Evolutionary conservation across 2,888 invertebrate genomes (phyloP), one percentile per base, ranked within the genome.

Genomic region (Serripes groenlandicus): DNA sequence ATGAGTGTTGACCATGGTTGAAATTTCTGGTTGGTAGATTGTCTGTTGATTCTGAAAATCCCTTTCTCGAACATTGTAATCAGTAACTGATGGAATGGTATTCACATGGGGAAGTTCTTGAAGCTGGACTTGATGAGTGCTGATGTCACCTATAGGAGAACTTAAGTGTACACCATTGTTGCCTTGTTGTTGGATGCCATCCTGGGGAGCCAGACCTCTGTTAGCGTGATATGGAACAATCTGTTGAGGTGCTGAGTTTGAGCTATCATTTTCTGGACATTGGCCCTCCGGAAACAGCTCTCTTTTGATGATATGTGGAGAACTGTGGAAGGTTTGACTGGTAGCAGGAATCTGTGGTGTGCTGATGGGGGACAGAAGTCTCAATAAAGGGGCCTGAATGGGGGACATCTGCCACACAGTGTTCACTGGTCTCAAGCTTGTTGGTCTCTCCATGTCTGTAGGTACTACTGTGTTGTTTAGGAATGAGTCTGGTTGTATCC

Each of bases 251-350:
- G 23, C 23, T 56, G 11, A 21, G 11, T 56, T 3, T 26, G 23
- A 9, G 2, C 3, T 26, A 56, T 42, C 37, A n/a, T 26, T 42
- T 5, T 42, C 28, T 7, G 66, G 66, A 42, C 66, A 66, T 11
- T 60, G 60, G 49, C 42, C 54, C 5, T 77, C 75, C 34, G 78
- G 78, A 32, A 82, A 82, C 11, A 82, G 72, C 37, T 75, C 78
- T 68, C 82, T 82, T 66, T 69, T 69, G 9, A 42, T 49, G 18
- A 21, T 26, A 7, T 30, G 30, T 54, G 71, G 64, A 18, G 77
- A 70, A 15, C 52, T 32, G 34, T 75, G 54, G 21, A 60, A 9
- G 26, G 64, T 26, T 11, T n/a, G 42, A 18, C 21, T 60, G 28
- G 26, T 1, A 9, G 30, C 18, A 11, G 35, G 9, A 21, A 70